Percentiles rank a stretch among this genome's conserved stretches.
These are phyloP conservation scores for Bradypodion pumilum DNA, from an alignment of 2,797 vertebrate genomes.

Conservation along the genomic window DNA sequence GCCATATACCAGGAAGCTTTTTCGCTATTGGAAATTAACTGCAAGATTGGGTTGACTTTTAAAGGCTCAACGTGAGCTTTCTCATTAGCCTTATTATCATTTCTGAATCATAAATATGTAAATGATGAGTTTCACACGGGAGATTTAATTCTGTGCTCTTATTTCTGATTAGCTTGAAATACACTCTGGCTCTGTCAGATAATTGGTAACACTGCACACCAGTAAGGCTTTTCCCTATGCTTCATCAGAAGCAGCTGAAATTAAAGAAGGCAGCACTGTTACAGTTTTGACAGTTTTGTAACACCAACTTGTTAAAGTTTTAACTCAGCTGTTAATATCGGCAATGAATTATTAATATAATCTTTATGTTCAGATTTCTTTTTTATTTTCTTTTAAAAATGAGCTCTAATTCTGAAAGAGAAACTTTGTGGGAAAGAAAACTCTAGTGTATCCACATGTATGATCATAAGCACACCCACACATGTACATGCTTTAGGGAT, in stretches of 20 bases:
- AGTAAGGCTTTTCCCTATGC: slow-evolving; percentile 81
- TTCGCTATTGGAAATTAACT: slow-evolving; percentile 77
- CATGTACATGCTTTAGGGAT: not conserved
- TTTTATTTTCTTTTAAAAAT: not conserved
- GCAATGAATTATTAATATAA: slow-evolving; percentile 79
- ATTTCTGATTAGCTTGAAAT: slow-evolving; percentile 87
- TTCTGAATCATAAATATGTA: slow-evolving; percentile 89
- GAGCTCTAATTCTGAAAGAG: slow-evolving; percentile 56
- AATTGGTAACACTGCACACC: slow-evolving; percentile 87
- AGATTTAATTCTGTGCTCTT: slow-evolving; percentile 86
- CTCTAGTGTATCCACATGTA: not conserved
- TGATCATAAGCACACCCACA: too few species aligned
- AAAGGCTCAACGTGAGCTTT: slow-evolving; percentile 75
- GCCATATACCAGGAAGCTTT: slow-evolving; percentile 62
- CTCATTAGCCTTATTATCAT: slow-evolving; percentile 89
- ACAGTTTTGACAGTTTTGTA: slow-evolving; percentile 78
- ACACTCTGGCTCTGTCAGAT: slow-evolving; percentile 81
- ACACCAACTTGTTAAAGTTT: slow-evolving; percentile 79
- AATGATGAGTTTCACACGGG: slow-evolving; percentile 81
- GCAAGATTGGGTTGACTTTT: slow-evolving; percentile 78
- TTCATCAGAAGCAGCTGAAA: slow-evolving; percentile 78
- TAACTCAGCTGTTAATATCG: slow-evolving; percentile 78
- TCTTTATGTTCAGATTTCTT: slow-evolving; percentile 65
- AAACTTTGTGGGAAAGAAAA: slow-evolving; percentile 54
- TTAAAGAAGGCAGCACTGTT: slow-evolving; percentile 77